Percentiles rank a stretch among this genome's conserved stretches.
These are phyloP conservation scores for Oreochromis tanganicae DNA, from an alignment of 2,113 vertebrate species.

Conservation along the genomic window DNA sequence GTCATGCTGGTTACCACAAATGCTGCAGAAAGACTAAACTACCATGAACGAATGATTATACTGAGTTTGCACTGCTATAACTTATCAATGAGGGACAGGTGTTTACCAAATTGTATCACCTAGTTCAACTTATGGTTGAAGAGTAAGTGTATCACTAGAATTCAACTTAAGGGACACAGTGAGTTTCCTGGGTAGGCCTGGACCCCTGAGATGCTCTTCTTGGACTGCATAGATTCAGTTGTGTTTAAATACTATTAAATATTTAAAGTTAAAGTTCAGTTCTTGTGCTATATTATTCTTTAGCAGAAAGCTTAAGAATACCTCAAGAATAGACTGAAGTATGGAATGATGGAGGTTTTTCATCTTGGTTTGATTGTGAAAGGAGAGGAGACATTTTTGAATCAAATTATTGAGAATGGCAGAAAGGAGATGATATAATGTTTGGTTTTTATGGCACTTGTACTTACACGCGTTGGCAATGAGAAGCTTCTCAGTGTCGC, in stretches of 20 bases:
- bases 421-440: neutral
- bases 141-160: neutral
- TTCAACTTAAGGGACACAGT: neutral
- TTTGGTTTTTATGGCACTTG: neutral
- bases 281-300: neutral
- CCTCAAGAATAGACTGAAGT: neutral
- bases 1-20: neutral
- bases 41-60: neutral
- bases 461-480: neutral
- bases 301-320: constrained; percentile 8
- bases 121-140: neutral
- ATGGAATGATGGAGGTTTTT: neutral
- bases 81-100: neutral
- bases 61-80: neutral
- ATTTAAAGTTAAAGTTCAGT: constrained; percentile 15
- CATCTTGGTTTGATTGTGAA: neutral
- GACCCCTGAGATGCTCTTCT: neutral
- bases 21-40: neutral
- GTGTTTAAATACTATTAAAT: constrained; percentile 34
- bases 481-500: neutral
- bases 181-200: neutral
- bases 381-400: neutral
- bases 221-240: neutral
- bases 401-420: neutral
- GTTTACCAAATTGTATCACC: neutral